phyloP scores from a whole-genome alignment of 2,113 vertebrate species.

The Macroglossus sobrinus region DNA sequence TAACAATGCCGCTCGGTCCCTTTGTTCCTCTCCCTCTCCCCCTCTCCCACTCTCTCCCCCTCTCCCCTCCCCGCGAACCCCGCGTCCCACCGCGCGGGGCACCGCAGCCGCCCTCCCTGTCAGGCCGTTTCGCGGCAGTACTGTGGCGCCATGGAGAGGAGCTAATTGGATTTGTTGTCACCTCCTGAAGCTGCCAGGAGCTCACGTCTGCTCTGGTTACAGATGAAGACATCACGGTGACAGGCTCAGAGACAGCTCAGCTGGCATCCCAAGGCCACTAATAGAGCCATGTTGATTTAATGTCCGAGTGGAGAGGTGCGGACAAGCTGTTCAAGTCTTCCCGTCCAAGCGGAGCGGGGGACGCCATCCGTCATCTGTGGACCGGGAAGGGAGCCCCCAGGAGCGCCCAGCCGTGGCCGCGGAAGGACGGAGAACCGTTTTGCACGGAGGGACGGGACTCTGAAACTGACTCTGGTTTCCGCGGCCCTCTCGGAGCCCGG shows the following conservation, averaged over 20 bases:
- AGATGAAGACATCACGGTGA: slow-evolving; percentile 99
- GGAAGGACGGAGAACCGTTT: slow-evolving; percentile 82
- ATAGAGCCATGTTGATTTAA: slow-evolving; percentile 95
- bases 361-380: slow-evolving; percentile 85
- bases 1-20: slow-evolving; percentile 77
- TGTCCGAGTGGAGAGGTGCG: slow-evolving; percentile 93
- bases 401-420: slow-evolving; percentile 76
- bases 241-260: slow-evolving; percentile 98
- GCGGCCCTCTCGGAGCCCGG: slow-evolving; percentile 83
- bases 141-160: slow-evolving; percentile 93
- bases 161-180: slow-evolving; percentile 99
- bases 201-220: slow-evolving; percentile 98
- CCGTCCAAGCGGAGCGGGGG: slow-evolving; percentile 88
- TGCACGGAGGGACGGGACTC: slow-evolving; percentile 72
- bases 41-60: not conserved
- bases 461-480: slow-evolving; percentile 78
- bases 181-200: slow-evolving; percentile 97
- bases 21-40: slow-evolving; percentile 42
- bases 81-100: slow-evolving; percentile 84
- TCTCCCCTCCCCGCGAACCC: slow-evolving; percentile 45
- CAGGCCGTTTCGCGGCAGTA: slow-evolving; percentile 86
- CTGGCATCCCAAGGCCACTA: slow-evolving; percentile 96
- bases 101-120: slow-evolving; percentile 85
- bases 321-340: slow-evolving; percentile 91
- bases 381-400: slow-evolving; percentile 86